These are phyloP conservation scores for Luscinia megarhynchos DNA, from an alignment of 2,797 vertebrate species.

Conservation along the genomic window DNA sequence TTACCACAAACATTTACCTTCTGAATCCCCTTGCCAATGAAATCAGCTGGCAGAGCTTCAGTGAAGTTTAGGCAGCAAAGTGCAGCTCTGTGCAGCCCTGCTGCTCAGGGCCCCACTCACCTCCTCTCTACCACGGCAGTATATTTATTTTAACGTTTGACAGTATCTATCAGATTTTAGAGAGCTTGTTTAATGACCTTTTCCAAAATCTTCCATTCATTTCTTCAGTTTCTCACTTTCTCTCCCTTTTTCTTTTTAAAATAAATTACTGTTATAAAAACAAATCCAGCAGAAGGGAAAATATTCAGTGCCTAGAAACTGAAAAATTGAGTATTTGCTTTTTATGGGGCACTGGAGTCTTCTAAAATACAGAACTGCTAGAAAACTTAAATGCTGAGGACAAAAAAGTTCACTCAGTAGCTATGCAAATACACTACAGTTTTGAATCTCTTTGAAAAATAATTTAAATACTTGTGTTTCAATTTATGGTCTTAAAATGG, in stretches of 20 bases:
- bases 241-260: constrained; percentile 82
- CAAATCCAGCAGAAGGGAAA: constrained; percentile 85
- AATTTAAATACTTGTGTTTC: constrained; percentile 76
- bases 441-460: constrained; percentile 79
- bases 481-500: constrained; percentile 73
- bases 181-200: constrained; percentile 82
- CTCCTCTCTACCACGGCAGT: neutral
- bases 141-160: constrained; percentile 57
- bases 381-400: constrained; percentile 83
- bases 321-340: constrained; percentile 83
- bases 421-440: constrained; percentile 75
- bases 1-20: constrained; percentile 39
- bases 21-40: constrained; percentile 21
- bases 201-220: constrained; percentile 78
- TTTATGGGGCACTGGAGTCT: constrained; percentile 87
- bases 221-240: constrained; percentile 61
- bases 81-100: neutral
- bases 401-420: constrained; percentile 65
- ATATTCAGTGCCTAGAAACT: constrained; percentile 81
- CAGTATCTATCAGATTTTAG: constrained; percentile 71
- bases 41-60: constrained; percentile 39
- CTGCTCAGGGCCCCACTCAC: neutral
- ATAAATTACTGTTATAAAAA: constrained; percentile 89
- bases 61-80: constrained; percentile 20
- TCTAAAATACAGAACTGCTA: constrained; percentile 85